These are phyloP conservation scores for Molossus molossus DNA, from an alignment of 2,797 vertebrate genomes.

Conservation along the genomic window DNA sequence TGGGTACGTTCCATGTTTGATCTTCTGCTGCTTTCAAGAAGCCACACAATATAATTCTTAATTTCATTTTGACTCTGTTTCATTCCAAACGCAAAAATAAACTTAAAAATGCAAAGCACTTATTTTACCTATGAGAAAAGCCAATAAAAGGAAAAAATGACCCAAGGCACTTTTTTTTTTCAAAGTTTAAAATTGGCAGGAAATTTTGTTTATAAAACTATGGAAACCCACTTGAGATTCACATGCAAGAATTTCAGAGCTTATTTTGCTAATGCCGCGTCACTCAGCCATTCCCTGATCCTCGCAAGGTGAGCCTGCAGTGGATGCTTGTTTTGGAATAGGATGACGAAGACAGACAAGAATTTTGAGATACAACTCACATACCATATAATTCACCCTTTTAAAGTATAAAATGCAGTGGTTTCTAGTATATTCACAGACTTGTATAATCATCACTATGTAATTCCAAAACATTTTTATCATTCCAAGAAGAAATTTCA, in stretches of 20 bases:
- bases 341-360: background rate
- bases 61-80: constrained; percentile 56
- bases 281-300: constrained; percentile 40
- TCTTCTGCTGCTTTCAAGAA: constrained; percentile 66
- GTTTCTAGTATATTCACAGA: constrained; percentile 3
- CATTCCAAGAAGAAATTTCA: background rate
- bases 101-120: background rate
- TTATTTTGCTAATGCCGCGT: constrained; percentile 62
- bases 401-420: constrained; percentile 35
- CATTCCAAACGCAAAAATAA: constrained; percentile 55
- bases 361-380: constrained; percentile 35
- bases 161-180: constrained; percentile 27
- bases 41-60: constrained; percentile 49
- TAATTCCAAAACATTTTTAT: constrained; percentile 29
- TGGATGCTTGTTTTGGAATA: constrained; percentile 53
- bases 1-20: constrained; percentile 52
- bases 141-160: constrained; percentile 58
- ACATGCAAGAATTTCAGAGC: constrained; percentile 51
- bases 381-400: background rate
- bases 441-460: background rate
- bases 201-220: constrained; percentile 74
- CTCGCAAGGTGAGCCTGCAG: constrained; percentile 19
- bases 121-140: constrained; percentile 66
- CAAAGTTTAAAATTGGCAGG: constrained; percentile 69
- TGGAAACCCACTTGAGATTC: constrained; percentile 66